A percentile compares a stretch with the other conserved stretches of the same genome.
These are phyloP conservation scores for Zeus faber DNA, from an alignment of 2,113 vertebrate species.

Conservation along the genomic window DNA sequence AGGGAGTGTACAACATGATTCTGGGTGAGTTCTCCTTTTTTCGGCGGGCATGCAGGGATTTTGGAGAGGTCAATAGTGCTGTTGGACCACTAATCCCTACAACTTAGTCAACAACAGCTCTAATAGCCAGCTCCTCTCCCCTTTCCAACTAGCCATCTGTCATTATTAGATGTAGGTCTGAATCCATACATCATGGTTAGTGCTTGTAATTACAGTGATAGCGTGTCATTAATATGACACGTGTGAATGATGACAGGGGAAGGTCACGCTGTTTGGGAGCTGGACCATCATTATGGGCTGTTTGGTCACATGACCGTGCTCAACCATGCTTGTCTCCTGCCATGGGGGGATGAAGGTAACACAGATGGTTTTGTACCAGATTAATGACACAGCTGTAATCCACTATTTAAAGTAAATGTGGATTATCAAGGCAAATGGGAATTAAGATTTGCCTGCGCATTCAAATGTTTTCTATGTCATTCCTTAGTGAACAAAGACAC, in stretches of 20 bases:
- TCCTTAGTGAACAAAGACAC: no score
- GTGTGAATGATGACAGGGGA: conserved; percentile 62
- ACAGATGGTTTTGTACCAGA: conserved; percentile 13
- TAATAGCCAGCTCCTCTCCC: conserved; percentile 18
- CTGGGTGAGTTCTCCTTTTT: conserved; percentile 71
- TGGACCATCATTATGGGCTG: conserved; percentile 46
- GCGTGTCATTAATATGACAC: conserved; percentile 47
- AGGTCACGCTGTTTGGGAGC: conserved; percentile 54
- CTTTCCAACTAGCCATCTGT: conserved; percentile 46
- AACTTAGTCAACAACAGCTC: conserved; percentile 45
- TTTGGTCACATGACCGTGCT: conserved; percentile 62
- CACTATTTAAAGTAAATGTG: no score
- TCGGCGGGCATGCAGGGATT: conserved; percentile 28
- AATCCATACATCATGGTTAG: conserved; percentile 37
- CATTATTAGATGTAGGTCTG: conserved; percentile 15
- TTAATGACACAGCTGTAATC: no score
- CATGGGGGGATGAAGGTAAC: conserved; percentile 21
- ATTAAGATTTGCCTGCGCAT: no score
- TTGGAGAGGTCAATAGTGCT: conserved; percentile 46
- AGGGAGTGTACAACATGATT: conserved; percentile 71
- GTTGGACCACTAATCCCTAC: conserved; percentile 49
- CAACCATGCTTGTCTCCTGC: conserved; percentile 33
- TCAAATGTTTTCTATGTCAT: no score
- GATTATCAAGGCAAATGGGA: no score
- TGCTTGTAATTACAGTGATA: conserved; percentile 38